Evolutionary conservation across 2,797 vertebrate genomes (phyloP).

Genomic region (Sylvilagus floridanus): DNA sequence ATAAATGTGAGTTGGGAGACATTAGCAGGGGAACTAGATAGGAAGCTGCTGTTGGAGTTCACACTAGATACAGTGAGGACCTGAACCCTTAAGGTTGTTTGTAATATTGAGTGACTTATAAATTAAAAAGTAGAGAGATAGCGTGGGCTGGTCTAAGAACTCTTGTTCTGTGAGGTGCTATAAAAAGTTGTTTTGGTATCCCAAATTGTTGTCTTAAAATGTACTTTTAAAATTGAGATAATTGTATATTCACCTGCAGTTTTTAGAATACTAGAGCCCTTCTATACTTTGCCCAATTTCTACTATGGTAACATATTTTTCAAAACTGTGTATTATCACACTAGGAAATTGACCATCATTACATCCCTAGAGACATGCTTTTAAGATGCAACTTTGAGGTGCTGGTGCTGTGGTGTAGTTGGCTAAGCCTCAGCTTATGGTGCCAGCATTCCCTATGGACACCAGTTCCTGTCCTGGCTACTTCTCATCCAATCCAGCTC

Average conservation of each 20-base stretch:
- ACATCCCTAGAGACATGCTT: not conserved
- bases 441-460: too few species aligned
- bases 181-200: constrained; percentile 40
- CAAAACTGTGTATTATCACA: not conserved
- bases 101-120: not conserved
- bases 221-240: not conserved
- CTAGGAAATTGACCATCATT: not conserved
- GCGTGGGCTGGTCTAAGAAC: not conserved
- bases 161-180: not conserved
- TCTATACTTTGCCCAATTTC: constrained; percentile 22
- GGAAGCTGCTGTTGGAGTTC: not conserved
- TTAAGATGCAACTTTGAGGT: not conserved
- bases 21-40: not conserved
- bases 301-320: not conserved
- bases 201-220: not conserved
- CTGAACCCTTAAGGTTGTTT: not conserved
- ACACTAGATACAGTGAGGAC: not conserved
- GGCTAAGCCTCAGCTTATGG: too few species aligned
- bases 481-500: too few species aligned
- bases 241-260: not conserved
- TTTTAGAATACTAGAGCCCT: not conserved
- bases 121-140: not conserved
- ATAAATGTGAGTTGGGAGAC: not conserved
- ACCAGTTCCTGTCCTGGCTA: too few species aligned
- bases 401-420: too few species aligned